Evolutionary conservation across 2,797 vertebrate species (phyloP), one percentile per base, ranked within the genome.

Genomic region (Triplophysa yarkandensis): DNA sequence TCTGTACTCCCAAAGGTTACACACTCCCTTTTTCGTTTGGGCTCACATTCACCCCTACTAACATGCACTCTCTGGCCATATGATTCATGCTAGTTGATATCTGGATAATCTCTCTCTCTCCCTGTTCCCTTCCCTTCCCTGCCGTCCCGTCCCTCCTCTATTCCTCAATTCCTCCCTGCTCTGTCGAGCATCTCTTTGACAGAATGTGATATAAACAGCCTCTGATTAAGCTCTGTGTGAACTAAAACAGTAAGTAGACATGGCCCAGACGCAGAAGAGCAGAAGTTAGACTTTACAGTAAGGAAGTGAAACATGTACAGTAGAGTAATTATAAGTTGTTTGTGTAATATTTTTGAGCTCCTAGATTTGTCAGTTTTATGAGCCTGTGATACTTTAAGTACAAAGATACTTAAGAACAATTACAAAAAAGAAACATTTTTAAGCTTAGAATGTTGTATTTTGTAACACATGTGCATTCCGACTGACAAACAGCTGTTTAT

Each of bases 81-180:
- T 82, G 77, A 82, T 77, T 82, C 75, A 75, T 77, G 63, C 74
- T 63, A 75, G 55, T 48, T 71, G 74, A 58, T 80, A 69, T 46
- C 55, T 25, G 76, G 73, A 58, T 58, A 74, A 39, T 58, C 41
- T 81, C 80, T 68, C 71, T 55, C 55, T 68, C 48, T 78, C 58
- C 44, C 17, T 67, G 34, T 61, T 44, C 60, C 66, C 44, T 61
- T 44, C 60, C 66, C 48, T 28, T 41, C 44, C 52, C 39, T 28
- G 32, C n/a, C 34, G 11, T 70, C 48, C 60, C 50, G 34, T 57
- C 67, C n/a, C 39, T 64, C 44, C 32, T 64, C 19, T 55, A n/a
- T 70, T 46, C 28, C 32, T 64, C 19, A 44, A n/a, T 70, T 46
- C 28, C 66, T 52, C 58, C 68, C 54, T 50, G 63, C 36, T 76